phyloP scores from a whole-genome alignment of 2,888 invertebrate genomes.

The Drosophila putrida region DNA sequence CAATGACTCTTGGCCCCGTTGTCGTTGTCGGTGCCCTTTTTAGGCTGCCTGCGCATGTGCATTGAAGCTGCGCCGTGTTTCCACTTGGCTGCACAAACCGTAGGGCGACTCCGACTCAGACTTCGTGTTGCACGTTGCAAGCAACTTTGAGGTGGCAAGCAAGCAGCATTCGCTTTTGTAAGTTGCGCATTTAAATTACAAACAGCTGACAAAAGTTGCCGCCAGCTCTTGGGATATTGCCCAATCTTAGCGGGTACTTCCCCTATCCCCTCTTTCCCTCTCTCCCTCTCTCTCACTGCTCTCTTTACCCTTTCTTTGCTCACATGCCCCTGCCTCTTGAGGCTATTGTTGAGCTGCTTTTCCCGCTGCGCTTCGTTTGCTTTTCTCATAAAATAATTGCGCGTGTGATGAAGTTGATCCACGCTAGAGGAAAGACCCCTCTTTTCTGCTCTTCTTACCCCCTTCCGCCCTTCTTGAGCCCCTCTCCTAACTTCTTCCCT shows the following conservation, averaged over 20 bases:
- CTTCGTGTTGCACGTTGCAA: slow-evolving; percentile 24
- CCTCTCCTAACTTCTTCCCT: background rate
- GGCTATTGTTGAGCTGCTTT: slow-evolving; percentile 42
- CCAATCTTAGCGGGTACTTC: slow-evolving; percentile 48
- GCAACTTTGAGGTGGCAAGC: slow-evolving; percentile 43
- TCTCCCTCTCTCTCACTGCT: background rate
- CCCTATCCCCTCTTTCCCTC: background rate
- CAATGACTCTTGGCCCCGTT: slow-evolving; percentile 34
- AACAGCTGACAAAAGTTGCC: slow-evolving; percentile 75
- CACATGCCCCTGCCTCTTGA: slow-evolving; percentile 6
- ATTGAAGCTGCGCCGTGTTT: slow-evolving; percentile 77
- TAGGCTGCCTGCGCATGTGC: slow-evolving; percentile 69
- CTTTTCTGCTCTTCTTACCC: background rate
- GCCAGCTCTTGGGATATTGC: slow-evolving; percentile 57
- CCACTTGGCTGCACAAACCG: slow-evolving; percentile 67
- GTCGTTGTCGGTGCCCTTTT: slow-evolving; percentile 24
- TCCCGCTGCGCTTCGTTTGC: slow-evolving; percentile 68
- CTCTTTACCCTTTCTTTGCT: background rate
- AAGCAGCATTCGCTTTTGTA: slow-evolving; percentile 44
- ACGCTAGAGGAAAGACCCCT: slow-evolving; percentile 21
- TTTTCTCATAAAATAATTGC: slow-evolving; percentile 79
- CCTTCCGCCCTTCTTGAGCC: background rate
- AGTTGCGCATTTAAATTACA: slow-evolving; percentile 79
- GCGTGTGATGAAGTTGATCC: slow-evolving; percentile 73
- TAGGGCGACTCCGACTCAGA: slow-evolving; percentile 34